Evolutionary conservation across 2,888 invertebrate genomes (phyloP), one percentile per base, ranked within the genome.

Genomic region (Lordiphosa andalusiaca): DNA sequence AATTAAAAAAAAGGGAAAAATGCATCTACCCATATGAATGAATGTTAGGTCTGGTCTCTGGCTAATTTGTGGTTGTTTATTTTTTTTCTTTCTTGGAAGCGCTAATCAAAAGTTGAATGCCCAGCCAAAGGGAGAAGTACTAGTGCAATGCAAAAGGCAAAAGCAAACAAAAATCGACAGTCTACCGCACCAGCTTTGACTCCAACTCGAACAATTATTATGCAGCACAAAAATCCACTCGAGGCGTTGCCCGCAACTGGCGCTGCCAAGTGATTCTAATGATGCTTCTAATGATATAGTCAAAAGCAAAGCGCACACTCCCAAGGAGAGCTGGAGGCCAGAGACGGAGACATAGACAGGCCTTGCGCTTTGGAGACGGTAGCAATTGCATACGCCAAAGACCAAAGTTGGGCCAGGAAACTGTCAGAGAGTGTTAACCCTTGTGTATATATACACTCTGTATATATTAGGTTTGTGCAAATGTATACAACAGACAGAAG

Each of bases 221-320:
- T 54, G 54, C 63, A 49, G 62, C 72, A 72, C 67, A 60, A 75
- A 73, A 82, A 84, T 75, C 78, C 66, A 82, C 84, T 82, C 61
- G 69, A 84, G 82, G 82, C 82, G 82, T 84, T 78, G 76, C 84
- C 78, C 80, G 57, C 49, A 71, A 67, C 75, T 63, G 71, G 56
- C 76, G 69, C 83, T 80, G 82, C 78, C 84, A 84, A 82, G 82
- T 84, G 81, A 82, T 82, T 78, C 82, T 84, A 84, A 78, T 84
- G 84, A 82, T 84, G 70, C 78, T 81, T 83, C 84, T 83, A 83
- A 83, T 83, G 84, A 80, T 80, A 80, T 76, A 83, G 77, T 81
- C 81, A 77, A 73, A 81, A 80, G 71, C 69, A 61, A 73, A 71
- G 77, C 67, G 70, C 69, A 52, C 58, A 62, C 63, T 72, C 39